phyloP scores from a whole-genome alignment of 37 sponge, comb jelly and placozoan species.

The Theonella swinhoei region DNA sequence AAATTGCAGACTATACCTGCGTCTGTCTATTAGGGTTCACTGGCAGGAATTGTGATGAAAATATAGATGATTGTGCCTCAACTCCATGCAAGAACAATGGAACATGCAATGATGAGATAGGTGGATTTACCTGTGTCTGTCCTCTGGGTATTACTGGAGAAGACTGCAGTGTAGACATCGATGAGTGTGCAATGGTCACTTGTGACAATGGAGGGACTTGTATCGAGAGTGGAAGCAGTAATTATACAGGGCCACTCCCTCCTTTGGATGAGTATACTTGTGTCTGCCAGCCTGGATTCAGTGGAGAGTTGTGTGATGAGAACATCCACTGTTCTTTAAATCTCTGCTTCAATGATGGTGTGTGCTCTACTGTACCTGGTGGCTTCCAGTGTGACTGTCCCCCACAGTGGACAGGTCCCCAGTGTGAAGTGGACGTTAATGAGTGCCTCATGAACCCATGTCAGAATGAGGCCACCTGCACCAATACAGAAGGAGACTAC shows the following conservation, averaged over 20 bases:
- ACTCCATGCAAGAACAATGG: slow-evolving; percentile 50
- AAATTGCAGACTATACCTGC: slow-evolving; percentile 44
- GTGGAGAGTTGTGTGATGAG: slow-evolving; percentile 49
- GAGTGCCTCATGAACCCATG: slow-evolving; percentile 56
- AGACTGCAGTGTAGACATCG: neutral
- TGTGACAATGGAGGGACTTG: slow-evolving; percentile 64
- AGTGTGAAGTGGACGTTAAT: slow-evolving; percentile 53
- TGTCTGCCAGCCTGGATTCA: slow-evolving; percentile 51
- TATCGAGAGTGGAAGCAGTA: slow-evolving; percentile 27
- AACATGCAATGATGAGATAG: slow-evolving; percentile 38
- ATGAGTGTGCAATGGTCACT: slow-evolving; percentile 47
- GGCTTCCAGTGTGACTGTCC: slow-evolving; percentile 52
- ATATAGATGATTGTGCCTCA: slow-evolving; percentile 47
- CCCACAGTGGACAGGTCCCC: slow-evolving; percentile 38
- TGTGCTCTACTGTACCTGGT: slow-evolving; percentile 21
- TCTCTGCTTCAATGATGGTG: slow-evolving; percentile 43
- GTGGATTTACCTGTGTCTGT: slow-evolving; percentile 46
- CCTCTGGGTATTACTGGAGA: slow-evolving; percentile 7
- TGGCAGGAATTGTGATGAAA: slow-evolving; percentile 43
- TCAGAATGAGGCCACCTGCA: slow-evolving; percentile 54
- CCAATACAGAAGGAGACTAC: neutral
- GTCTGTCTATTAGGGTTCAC: slow-evolving; percentile 50
- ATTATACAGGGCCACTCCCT: neutral
- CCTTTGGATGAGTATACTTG: slow-evolving; percentile 18
- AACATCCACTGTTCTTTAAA: slow-evolving; percentile 25